Percentiles rank a stretch among this genome's conserved stretches.
Evolutionary conservation across 2,113 vertebrate species (phyloP).

Genomic region (Phainopepla nitens): DNA sequence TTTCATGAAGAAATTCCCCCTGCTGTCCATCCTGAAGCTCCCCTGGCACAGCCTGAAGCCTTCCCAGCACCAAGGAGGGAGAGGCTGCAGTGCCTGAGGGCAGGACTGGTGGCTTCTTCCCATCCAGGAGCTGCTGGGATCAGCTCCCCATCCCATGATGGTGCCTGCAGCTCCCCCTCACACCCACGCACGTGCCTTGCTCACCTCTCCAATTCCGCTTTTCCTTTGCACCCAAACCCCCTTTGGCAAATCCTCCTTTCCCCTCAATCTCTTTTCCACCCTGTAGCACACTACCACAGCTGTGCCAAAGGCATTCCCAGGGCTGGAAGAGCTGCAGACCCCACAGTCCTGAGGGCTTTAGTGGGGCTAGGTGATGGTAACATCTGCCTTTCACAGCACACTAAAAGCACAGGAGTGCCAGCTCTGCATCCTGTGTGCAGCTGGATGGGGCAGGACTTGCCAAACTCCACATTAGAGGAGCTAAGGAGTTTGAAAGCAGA

Average conservation of each 20-base stretch:
- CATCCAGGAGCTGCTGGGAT: background rate
- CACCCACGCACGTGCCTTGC: background rate
- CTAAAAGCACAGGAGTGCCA: background rate
- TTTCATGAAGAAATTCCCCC: background rate
- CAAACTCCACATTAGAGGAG: background rate
- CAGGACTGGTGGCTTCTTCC: background rate
- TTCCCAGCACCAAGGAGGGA: background rate
- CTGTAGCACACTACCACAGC: background rate
- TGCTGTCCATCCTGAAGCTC: background rate
- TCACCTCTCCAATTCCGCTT: background rate
- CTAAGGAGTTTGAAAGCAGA: background rate
- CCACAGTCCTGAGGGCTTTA: background rate
- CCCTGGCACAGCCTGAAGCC: background rate
- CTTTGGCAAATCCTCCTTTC: background rate
- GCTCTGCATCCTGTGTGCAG: accelerated
- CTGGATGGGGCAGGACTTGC: background rate
- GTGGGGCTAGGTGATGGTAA: background rate
- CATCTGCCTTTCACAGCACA: background rate
- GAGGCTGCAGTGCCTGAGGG: background rate
- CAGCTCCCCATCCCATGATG: background rate
- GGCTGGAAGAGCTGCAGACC: background rate
- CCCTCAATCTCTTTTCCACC: background rate
- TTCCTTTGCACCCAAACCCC: background rate
- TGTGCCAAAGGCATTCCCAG: background rate
- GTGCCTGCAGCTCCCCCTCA: background rate